Conservation (phyloP, 1,140 invertebrate genomes). For the Mycetomoellerius zeteki region DNA sequence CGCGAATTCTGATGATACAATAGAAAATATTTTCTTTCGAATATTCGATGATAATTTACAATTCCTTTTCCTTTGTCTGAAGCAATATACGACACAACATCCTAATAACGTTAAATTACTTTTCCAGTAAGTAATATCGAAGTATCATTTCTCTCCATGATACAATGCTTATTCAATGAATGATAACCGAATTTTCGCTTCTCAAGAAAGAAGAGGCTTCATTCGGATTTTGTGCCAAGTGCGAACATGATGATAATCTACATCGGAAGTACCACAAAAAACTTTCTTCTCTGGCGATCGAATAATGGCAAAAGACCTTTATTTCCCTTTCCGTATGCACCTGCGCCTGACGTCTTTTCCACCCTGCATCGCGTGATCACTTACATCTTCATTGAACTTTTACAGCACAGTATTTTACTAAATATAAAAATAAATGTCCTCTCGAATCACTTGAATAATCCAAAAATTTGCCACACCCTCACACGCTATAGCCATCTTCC, state of each 20-base stretch:
- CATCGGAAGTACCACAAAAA: neutral
- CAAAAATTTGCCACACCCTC: slow-evolving; percentile 25
- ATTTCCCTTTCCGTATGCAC: neutral
- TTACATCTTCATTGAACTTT: slow-evolving; percentile 32
- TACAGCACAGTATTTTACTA: neutral
- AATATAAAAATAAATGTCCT: slow-evolving; percentile 18
- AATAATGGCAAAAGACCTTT: neutral
- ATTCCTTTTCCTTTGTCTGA: neutral
- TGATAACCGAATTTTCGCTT: neutral
- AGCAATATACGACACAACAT: neutral
- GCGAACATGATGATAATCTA: neutral
- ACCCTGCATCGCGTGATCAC: slow-evolving; percentile 32
- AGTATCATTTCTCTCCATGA: neutral
- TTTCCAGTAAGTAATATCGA: neutral
- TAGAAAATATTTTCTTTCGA: neutral
- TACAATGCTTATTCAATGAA: neutral
- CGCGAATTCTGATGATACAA: neutral
- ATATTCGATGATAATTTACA: neutral
- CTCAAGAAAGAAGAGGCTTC: too few species aligned
- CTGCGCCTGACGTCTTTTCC: neutral
- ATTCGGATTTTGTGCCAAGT: neutral
- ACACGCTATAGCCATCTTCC: neutral
- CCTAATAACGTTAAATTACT: neutral
- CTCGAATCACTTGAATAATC: slow-evolving; percentile 18
- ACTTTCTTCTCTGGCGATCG: neutral